Evolutionary conservation across 2,888 invertebrate species (phyloP), one percentile per base, ranked within the genome.

Genomic region (Chrysina gloriosa): DNA sequence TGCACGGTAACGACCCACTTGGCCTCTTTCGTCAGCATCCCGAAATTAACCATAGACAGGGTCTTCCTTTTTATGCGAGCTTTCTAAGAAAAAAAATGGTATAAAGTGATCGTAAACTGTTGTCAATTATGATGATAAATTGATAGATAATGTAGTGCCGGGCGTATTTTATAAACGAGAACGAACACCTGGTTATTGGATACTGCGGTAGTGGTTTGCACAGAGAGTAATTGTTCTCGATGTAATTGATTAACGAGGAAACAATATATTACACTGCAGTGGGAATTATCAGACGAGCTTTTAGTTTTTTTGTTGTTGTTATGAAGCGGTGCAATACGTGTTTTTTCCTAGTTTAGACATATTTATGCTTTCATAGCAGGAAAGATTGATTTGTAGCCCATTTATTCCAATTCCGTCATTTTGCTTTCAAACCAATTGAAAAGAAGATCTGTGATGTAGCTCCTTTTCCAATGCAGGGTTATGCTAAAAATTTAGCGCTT

Each of bases 91-190:
- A 27, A 42, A 52, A 4, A 11, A 9, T 52, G 39, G 42, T 16
- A 42, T 42, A 61, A 42, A 61, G 27, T 27, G 58, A 29, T 61
- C 58, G 42, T 61, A 61, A 61, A 61, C 58, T 61, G 58, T 61
- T 61, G 58, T 61, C 58, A 61, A 61, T 61, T 61, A 61, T 19
- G 58, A 61, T 27, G 58, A 61, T 61, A 61, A 61, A 61, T 61
- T 42, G 58, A 61, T 42, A 61, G 42, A 42, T 61, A 61, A 61
- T 61, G 42, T 61, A 61, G 42, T 42, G 19, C 16, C 9, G 45
- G 27, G 27, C 29, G 42, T 61, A 61, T 61, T 42, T 61, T 29
- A 29, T 61, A 61, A 61, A 61, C 58, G 42, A 16, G 29, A 29
- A n/a, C n/a, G n/a, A n/a, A 42, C 42, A 61, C 45, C 58, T 45